Base-by-base conservation (phyloP, 2,888 invertebrate species). In the Cheilosia vernalis region DNA sequence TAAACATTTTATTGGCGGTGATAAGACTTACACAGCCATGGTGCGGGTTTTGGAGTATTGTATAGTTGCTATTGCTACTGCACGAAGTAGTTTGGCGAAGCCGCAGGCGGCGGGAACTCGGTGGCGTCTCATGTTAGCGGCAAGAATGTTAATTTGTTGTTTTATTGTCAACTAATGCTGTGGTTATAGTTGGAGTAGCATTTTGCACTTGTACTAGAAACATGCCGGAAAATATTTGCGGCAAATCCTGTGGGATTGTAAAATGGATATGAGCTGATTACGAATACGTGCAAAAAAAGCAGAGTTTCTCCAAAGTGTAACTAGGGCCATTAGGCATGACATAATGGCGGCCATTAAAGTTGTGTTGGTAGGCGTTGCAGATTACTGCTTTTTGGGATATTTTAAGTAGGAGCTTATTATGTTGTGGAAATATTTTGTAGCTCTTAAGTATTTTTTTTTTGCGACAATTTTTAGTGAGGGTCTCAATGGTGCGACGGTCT, bases 131-230 rank as follows among this genome's bases (percentile, higher is more conserved):
- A 30, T 70, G 63, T 76, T 74, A 60, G 74, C 64, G 74, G 74
- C 74, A 79, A 70, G 79, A 84, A 84, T 84, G 74, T 79, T 84
- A 79, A 84, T 84, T 84, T 84, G 79, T 84, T 79, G 84, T 84
- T 84, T 84, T 84, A 84, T 84, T 79, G 84, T 79, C 84, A 79
- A 60, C 79, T 84, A 84, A 79, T 84, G 79, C 55, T 79, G 84
- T 66, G 79, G 84, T 70, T 76, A 84, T 76, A 79, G 79, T 66
- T 76, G 60, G 47, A 66, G 74, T 44, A 55, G 72, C 70, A 56
- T 69, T 81, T 70, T 64, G 56, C 49, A 49, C 64, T 70, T 76
- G 44, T 49, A 55, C 53, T 73, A 24, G 49, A 60, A 56, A 55
- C 78, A 67, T 67, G 19, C 37, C 63, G 64, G 72, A 66, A 64